A percentile compares a stretch with the other conserved stretches of the same genome.
Conservation (phyloP, 1,140 invertebrate genomes). For the Coelopa frigida region DNA sequence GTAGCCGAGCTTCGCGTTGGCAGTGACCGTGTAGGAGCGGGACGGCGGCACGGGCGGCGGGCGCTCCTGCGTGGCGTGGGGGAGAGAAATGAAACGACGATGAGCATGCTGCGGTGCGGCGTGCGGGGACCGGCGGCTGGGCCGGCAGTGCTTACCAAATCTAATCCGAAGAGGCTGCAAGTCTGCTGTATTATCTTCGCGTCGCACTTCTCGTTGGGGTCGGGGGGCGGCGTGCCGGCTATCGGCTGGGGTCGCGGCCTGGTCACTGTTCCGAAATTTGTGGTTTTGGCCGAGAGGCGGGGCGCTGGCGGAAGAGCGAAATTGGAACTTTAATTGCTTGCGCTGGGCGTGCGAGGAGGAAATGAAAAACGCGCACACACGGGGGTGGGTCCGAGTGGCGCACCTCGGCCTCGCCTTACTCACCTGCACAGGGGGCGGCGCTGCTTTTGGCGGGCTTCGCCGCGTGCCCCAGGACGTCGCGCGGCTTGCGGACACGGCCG, state of each 20-base stretch:
- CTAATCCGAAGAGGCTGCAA: slow-evolving; percentile 80
- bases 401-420: slow-evolving; percentile 16
- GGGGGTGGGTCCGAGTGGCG: background rate
- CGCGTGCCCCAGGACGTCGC: slow-evolving; percentile 8
- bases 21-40: slow-evolving; percentile 80
- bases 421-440: slow-evolving; percentile 12
- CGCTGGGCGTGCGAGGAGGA: slow-evolving; percentile 20
- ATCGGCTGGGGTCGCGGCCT: slow-evolving; percentile 80
- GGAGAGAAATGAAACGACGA: background rate
- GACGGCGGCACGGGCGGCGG: slow-evolving; percentile 85
- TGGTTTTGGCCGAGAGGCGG: slow-evolving; percentile 35
- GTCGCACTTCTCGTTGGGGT: slow-evolving; percentile 71
- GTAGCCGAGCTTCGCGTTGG: slow-evolving; percentile 87
- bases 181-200: slow-evolving; percentile 82
- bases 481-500: slow-evolving; percentile 47
- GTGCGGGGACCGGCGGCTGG: background rate
- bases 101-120: background rate
- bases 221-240: slow-evolving; percentile 71
- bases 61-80: slow-evolving; percentile 58
- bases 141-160: slow-evolving; percentile 59
- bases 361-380: background rate
- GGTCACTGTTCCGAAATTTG: slow-evolving; percentile 45
- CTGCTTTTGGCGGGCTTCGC: slow-evolving; percentile 15
- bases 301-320: slow-evolving; percentile 16
- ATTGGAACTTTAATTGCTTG: slow-evolving; percentile 14